A percentile compares a stretch with the other conserved stretches of the same genome.
Evolutionary conservation across 2,113 vertebrate genomes (phyloP).

Genomic region (Cavia porcellus): DNA sequence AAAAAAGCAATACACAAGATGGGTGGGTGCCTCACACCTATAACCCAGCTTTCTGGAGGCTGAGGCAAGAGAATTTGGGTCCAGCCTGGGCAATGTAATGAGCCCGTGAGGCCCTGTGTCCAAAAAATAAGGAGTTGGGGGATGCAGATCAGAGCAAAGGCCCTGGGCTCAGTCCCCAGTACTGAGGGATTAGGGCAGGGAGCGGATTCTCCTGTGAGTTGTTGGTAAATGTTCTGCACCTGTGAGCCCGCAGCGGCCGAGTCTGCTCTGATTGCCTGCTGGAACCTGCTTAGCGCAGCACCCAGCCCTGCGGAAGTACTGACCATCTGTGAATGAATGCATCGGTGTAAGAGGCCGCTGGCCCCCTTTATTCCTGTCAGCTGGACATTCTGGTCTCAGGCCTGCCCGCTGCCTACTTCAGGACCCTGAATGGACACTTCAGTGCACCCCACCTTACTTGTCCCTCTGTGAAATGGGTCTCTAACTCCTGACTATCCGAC

Average conservation of each 20-base stretch:
- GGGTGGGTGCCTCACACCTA: background rate
- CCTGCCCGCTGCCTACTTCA: background rate
- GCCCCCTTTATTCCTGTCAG: background rate
- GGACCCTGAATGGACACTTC: background rate
- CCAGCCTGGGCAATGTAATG: background rate
- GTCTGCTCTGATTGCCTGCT: background rate
- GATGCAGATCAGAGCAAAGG: background rate
- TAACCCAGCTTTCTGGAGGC: background rate
- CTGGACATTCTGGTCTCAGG: too few relatives aligned
- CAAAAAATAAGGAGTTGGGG: background rate
- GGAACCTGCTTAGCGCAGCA: background rate
- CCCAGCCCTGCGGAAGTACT: rapidly evolving
- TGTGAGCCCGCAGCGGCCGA: rapidly evolving
- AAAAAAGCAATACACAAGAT: background rate
- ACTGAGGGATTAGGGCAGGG: background rate
- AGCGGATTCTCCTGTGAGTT: background rate
- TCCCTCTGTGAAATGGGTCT: slow-evolving; percentile 24
- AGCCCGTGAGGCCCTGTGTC: background rate
- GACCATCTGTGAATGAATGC: background rate
- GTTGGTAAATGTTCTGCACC: background rate
- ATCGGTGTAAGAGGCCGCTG: background rate
- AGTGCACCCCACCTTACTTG: background rate
- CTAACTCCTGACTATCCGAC: rapidly evolving
- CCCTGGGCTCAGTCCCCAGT: background rate
- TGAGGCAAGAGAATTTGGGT: background rate